Base-by-base conservation (phyloP, 2,113 vertebrate species). In the Thunnus maccoyii region DNA sequence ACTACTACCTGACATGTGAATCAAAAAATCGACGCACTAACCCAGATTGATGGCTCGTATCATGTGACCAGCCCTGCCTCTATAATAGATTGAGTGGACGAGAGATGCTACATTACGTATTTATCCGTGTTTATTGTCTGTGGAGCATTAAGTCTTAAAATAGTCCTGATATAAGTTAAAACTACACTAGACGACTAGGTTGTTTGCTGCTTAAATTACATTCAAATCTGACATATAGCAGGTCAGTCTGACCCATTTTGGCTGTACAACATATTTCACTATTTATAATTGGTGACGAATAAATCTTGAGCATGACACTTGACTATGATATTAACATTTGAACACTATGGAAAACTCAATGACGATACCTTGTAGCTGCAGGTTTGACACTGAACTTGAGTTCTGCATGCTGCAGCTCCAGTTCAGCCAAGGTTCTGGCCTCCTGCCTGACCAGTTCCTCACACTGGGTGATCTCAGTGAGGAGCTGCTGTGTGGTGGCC, bases 311-410 rank as follows among this genome's bases (percentile, higher is more conserved):
- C 32, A 36, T 36, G 5, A 36, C 7, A 36, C 5, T 36, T 36
- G 32, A 36, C 32, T 36, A 36, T 36, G 32, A 7, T 36, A 41
- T 9, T 41, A 41, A 41, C 36, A 41, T 41, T 41, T 41, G 36
- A 41, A 41, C 36, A 41, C 7, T 41, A 41, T 41, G 36, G 36
- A 7, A 41, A 9, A 9, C 36, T 41, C 36, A 41, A 9, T 41
- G 36, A 41, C 36, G 9, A 9, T 41, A 41, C 36, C 36, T 41
- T 6, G 44, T 20, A 12, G 62, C 25, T 36, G 63, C 14, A 32
- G 73, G 25, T 48, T 57, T 48, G 22, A 14, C 18, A 16, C 52
- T n/a, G 20, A 76, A 76, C 73, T 66, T 64, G 47, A 73, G 58
- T 25, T 56, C 4, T 0, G 72, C 1, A 17, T 15, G 20, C 36